These are phyloP conservation scores for Atta colombica DNA, from an alignment of 1,140 invertebrate genomes.

Conservation along the genomic window DNA sequence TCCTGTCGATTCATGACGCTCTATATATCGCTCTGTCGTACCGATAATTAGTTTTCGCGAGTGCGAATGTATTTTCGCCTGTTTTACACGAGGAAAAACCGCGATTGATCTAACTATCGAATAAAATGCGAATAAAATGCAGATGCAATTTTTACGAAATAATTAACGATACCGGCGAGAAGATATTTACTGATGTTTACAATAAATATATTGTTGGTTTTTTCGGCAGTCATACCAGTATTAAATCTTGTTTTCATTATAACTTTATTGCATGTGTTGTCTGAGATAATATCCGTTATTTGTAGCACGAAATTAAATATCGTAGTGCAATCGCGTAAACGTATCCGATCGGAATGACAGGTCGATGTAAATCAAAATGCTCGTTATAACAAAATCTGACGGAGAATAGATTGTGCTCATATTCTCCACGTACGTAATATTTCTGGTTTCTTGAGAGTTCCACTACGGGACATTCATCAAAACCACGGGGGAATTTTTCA, in stretches of 20 bases:
- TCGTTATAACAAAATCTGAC: neutral
- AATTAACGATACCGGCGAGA: neutral
- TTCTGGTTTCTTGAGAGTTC: neutral
- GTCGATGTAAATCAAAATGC: constrained; percentile 1
- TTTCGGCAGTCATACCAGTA: no score
- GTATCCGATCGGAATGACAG: neutral
- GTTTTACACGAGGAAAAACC: neutral
- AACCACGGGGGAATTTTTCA: constrained; percentile 16
- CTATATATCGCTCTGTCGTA: constrained; percentile 25
- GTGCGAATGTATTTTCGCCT: neutral
- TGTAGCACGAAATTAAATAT: neutral
- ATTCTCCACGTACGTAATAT: neutral
- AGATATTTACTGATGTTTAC: no score
- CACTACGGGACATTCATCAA: constrained; percentile 2
- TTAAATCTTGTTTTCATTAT: neutral
- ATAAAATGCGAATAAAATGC: neutral
- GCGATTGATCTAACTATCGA: neutral
- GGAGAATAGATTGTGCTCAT: neutral
- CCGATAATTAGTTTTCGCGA: constrained; percentile 45
- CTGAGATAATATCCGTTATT: neutral
- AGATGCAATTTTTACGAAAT: neutral
- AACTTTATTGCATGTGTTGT: neutral
- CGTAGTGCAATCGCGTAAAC: neutral
- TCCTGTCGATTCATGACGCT: constrained; percentile 58
- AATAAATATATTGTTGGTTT: no score